Conservation (phyloP, 2,113 vertebrate genomes). For the Erythrolamprus reginae region DNA sequence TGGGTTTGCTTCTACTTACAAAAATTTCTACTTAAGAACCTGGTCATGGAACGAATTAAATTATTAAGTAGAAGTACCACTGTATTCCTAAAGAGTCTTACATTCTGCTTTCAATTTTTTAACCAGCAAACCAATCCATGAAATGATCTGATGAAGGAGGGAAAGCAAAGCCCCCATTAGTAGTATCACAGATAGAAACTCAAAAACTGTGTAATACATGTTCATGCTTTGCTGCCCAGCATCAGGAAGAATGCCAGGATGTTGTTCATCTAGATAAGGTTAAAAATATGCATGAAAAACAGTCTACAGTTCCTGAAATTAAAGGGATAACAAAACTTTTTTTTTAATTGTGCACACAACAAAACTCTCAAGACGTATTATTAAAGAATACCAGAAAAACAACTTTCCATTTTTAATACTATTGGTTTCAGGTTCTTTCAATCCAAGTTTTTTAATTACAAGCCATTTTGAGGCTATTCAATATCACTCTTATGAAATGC, state of each 20-base stretch:
- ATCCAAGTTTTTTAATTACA: neutral
- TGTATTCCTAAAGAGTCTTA: neutral
- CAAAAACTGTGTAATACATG: neutral
- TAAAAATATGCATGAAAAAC: slow-evolving; percentile 17
- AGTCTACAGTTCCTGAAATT: neutral
- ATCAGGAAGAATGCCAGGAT: slow-evolving; percentile 22
- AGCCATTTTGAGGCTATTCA: neutral
- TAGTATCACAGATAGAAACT: neutral
- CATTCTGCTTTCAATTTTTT: neutral
- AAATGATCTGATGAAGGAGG: neutral
- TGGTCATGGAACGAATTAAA: too few relatives aligned
- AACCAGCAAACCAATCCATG: neutral
- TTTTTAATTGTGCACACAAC: neutral
- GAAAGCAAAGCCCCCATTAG: neutral
- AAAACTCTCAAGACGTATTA: neutral
- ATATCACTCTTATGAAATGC: neutral
- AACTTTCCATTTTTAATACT: neutral
- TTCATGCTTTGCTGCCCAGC: neutral
- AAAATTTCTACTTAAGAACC: too few relatives aligned
- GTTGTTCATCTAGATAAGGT: slow-evolving; percentile 6
- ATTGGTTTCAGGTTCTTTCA: neutral
- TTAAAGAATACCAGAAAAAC: neutral
- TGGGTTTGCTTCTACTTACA: too few relatives aligned
- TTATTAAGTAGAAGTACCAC: too few relatives aligned
- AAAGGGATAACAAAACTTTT: neutral